These are phyloP conservation scores for Nasonia vitripennis DNA, from an alignment of 1,140 invertebrate species.

Conservation along the genomic window DNA sequence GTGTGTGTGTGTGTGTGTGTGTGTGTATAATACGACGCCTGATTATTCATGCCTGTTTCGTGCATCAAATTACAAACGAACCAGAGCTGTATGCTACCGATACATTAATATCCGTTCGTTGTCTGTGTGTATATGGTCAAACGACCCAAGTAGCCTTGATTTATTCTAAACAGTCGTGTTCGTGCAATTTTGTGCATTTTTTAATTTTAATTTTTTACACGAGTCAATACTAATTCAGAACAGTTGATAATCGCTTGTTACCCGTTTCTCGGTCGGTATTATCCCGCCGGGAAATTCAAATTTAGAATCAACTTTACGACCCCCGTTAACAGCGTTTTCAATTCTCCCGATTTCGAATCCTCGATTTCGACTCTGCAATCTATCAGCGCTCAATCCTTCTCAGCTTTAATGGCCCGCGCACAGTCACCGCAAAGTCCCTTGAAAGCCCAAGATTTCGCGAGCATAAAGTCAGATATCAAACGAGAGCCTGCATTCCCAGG, in stretches of 20 bases:
- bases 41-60: neutral
- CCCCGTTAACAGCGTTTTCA: too few species aligned
- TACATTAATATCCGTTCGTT: neutral
- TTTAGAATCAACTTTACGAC: too few species aligned
- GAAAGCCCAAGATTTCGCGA: neutral
- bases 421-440: neutral
- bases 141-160: neutral
- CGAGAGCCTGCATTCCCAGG: neutral
- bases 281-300: too few species aligned
- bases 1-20: neutral
- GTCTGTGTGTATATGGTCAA: neutral
- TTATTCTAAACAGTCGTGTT: neutral
- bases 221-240: too few species aligned
- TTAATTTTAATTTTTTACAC: too few species aligned
- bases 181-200: too few species aligned
- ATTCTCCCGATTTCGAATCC: too few species aligned
- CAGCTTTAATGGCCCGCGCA: neutral
- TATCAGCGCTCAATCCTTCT: too few species aligned
- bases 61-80: neutral
- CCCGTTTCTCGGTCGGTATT: too few species aligned
- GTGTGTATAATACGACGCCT: neutral
- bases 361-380: too few species aligned
- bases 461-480: neutral
- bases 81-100: neutral
- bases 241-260: too few species aligned